Evolutionary conservation across 2,113 vertebrate genomes (phyloP), one percentile per base, ranked within the genome.

Genomic region (Sorex fumeus): DNA sequence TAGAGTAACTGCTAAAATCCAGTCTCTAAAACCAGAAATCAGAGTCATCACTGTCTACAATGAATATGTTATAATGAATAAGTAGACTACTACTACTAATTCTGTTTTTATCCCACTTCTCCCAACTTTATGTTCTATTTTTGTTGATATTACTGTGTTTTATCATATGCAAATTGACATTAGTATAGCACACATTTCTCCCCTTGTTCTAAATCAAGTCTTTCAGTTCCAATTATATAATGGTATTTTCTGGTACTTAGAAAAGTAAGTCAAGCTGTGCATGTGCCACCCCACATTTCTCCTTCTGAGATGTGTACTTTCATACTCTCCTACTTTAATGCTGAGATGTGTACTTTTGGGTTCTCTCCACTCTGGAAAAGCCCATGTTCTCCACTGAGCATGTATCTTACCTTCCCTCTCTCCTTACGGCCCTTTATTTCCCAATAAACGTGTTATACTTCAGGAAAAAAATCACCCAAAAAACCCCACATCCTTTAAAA

Each of bases 211-310:
- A 78, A 28, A 50, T 50, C 36, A 87, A 5, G 3, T 64, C 27
- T 72, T 64, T 64, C 5, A 34, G 81, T 57, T 87, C 9, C 1
- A 9, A 84, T 74, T 18, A 79, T n/a, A 40, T 47, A 50, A 87
- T 36, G 28, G 7, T 88, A 10, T 80, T 75, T 88, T 88, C 74
- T 84, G 40, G 62, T 72, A 85, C 11, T 71, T 40, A 87, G 74
- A 88, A 88, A 93, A 43, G 66, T 21, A 75, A 8, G 28, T 64
- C 3, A 40, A 40, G 40, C 40, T 40, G 40, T 40, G 40, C 7
- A 40, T n/a, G 40, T 40, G 40, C 7, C 40, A 40, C 40, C 40
- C 40, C 40, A 40, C 40, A 40, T 40, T 7, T 40, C 40, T 4
- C 40, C 40, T 40, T 40, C 40, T 40, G 7, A 40, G 40, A 40